phyloP scores from a whole-genome alignment of 2,888 invertebrate genomes.

The Bellardia bayeri region DNA sequence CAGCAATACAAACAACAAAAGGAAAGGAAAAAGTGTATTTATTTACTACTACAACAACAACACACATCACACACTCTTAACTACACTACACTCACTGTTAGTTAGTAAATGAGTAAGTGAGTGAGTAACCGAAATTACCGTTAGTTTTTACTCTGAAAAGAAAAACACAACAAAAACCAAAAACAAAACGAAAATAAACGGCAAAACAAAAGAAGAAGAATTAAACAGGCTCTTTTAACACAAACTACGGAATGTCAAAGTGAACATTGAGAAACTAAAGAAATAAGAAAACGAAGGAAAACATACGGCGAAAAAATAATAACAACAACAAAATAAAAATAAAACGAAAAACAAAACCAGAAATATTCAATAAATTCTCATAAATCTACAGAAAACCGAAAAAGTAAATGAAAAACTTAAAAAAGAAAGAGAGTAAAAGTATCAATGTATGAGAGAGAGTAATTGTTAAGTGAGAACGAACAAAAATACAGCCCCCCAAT shows the following conservation, averaged over 20 bases:
- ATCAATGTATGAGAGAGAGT: slow-evolving; percentile 22
- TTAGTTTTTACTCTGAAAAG: slow-evolving; percentile 46
- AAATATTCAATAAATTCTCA: slow-evolving; percentile 62
- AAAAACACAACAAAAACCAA: slow-evolving; percentile 26
- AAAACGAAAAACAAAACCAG: slow-evolving; percentile 16
- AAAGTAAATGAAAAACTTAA: not conserved
- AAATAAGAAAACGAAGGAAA: slow-evolving; percentile 41
- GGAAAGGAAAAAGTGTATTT: slow-evolving; percentile 32
- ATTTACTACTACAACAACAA: slow-evolving; percentile 33
- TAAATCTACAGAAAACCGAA: slow-evolving; percentile 39
- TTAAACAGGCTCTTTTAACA: slow-evolving; percentile 18
- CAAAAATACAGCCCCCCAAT: slow-evolving; percentile 57
- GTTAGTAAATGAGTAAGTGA: slow-evolving; percentile 13
- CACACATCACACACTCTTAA: slow-evolving; percentile 26
- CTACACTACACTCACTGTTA: slow-evolving; percentile 19
- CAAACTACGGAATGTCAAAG: slow-evolving; percentile 67
- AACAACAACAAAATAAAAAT: slow-evolving; percentile 51
- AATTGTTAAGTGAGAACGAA: slow-evolving; percentile 8
- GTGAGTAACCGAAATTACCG: slow-evolving; percentile 44
- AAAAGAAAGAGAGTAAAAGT: slow-evolving; percentile 25
- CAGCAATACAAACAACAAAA: slow-evolving; percentile 16
- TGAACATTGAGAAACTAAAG: slow-evolving; percentile 39
- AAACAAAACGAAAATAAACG: slow-evolving; percentile 12
- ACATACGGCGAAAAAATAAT: slow-evolving; percentile 20
- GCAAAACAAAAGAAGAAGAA: slow-evolving; percentile 45